A percentile compares a stretch with the other conserved stretches of the same genome.
Evolutionary conservation across 2,113 vertebrate species (phyloP).

Genomic region (Myotis brandtii): DNA sequence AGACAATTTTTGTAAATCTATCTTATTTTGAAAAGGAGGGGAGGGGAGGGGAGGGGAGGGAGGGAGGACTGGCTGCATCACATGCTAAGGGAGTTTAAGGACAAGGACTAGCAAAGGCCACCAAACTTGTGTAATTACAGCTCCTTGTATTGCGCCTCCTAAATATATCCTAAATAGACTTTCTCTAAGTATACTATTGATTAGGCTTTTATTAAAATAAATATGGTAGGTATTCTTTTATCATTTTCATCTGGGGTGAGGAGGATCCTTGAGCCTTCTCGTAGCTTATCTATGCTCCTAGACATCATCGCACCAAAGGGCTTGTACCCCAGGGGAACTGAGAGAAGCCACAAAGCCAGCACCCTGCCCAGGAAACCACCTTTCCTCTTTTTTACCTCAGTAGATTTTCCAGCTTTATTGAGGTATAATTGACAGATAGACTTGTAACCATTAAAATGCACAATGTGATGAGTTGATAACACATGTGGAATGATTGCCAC

Average conservation of each 20-base stretch:
- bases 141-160: background rate
- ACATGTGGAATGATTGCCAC: background rate
- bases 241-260: background rate
- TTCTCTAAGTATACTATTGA: background rate
- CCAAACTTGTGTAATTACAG: background rate
- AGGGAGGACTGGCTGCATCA: too few relatives aligned
- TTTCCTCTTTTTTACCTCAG: background rate
- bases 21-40: rapidly evolving
- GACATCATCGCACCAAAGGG: background rate
- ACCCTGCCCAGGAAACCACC: background rate
- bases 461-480: background rate
- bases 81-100: background rate
- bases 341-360: background rate
- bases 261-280: background rate
- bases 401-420: background rate
- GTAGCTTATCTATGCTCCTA: background rate
- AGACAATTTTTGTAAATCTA: too few relatives aligned
- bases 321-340: too few relatives aligned
- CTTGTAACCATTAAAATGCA: background rate
- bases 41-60: rapidly evolving
- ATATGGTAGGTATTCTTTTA: background rate
- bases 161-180: background rate
- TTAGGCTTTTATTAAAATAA: background rate
- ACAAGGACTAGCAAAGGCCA: background rate
- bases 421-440: background rate